Base-by-base conservation (phyloP, 1,140 invertebrate species). In the Atopsyche davidsoni region DNA sequence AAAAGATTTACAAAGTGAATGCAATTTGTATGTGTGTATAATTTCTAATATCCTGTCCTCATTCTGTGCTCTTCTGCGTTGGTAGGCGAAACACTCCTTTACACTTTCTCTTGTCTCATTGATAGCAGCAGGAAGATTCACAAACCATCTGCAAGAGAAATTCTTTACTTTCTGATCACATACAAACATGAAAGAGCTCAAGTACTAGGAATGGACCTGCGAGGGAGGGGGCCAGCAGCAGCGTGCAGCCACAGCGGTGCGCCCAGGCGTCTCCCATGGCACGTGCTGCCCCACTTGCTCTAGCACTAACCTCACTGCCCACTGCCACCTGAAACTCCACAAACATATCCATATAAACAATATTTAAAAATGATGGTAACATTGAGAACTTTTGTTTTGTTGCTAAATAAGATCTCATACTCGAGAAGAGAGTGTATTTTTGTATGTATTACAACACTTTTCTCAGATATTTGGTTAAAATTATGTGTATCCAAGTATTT, bases 261-360 rank as follows among this genome's bases (percentile, higher is more conserved):
- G 66, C 60, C 67, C 72, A 72, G 9, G 65, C 65, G 48, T 75
- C 73, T 0, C 75, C 75, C n/a, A 75, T 40, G 4, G 72, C 62
- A 0, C 68, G 70, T 4, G 72, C 67, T 24, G 65, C 54, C 17
- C 70, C 53, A 9, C 71, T 66, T 16, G 73, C 52, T 24, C 75
- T 62, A 3, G 72, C 72, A 9, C 72, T 77, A 65, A 76, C 70
- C 55, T 78, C 73, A 58, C 77, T 79, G 41, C 74, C 74, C 13
- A 78, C 24, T 1, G 77, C 62, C 2, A 77, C 62, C 76, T 77
- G 47, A 35, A 67, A 70, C 42, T 41, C n/a, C n/a, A n/a, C n/a
- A n/a, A n/a, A n/a, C n/a, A n/a, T n/a, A n/a, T n/a, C n/a, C n/a
- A n/a, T n/a, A n/a, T n/a, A n/a, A n/a, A n/a, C n/a, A n/a, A n/a